These are phyloP conservation scores for Xestoiulus laeticollis DNA, from an alignment of 2,888 invertebrate species.

Conservation along the genomic window DNA sequence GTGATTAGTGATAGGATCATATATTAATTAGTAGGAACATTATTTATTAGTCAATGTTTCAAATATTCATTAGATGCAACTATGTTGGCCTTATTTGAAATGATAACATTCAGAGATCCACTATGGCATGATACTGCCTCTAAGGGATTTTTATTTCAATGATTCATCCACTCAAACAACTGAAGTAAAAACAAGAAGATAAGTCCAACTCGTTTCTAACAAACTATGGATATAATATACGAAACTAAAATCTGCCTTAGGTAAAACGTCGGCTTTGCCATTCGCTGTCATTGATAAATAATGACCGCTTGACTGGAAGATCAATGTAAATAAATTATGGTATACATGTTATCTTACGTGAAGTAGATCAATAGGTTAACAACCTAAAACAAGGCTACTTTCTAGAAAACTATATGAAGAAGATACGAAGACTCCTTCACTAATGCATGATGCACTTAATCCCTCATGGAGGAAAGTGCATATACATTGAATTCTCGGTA, in stretches of 20 bases:
- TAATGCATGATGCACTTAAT: slow-evolving; percentile 41
- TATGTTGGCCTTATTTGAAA: neutral
- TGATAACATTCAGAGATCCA: neutral
- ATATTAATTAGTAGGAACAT: neutral
- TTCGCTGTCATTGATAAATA: slow-evolving; percentile 40
- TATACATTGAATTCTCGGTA: neutral
- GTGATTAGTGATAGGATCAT: neutral
- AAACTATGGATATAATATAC: neutral
- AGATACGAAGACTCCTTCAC: neutral
- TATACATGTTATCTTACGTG: slow-evolving; percentile 14
- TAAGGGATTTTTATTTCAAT: neutral
- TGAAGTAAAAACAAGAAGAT: neutral
- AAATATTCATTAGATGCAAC: neutral
- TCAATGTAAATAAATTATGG: slow-evolving; percentile 38
- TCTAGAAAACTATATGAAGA: neutral
- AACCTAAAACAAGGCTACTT: slow-evolving; percentile 19
- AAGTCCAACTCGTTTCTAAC: neutral
- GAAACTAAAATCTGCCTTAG: neutral
- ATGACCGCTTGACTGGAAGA: slow-evolving; percentile 10
- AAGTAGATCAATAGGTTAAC: slow-evolving; percentile 27
- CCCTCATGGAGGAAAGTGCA: slow-evolving; percentile 5
- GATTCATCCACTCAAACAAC: neutral
- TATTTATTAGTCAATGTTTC: neutral
- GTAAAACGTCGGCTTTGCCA: neutral
- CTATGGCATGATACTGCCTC: neutral